Evolutionary conservation across 2,888 invertebrate species (phyloP).

Genomic region (Gibbula magus): DNA sequence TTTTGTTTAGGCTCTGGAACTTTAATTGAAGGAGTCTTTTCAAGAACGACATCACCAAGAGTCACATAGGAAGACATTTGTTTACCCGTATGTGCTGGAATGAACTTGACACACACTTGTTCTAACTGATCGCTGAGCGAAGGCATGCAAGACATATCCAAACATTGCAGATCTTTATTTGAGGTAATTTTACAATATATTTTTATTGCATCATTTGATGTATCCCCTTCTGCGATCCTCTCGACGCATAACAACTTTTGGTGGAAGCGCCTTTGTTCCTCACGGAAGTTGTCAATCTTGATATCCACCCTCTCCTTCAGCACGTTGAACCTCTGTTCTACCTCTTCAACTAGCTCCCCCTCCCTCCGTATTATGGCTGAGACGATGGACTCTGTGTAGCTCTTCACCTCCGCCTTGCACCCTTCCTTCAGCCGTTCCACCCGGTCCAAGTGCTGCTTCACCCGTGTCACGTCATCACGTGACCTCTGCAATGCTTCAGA

Average conservation of each 20-base stretch:
- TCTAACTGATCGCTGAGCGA: background rate
- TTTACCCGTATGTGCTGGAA: background rate
- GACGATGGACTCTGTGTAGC: background rate
- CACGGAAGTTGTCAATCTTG: constrained; percentile 9
- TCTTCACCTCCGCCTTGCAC: background rate
- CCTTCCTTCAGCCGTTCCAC: background rate
- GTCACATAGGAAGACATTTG: background rate
- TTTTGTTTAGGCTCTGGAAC: background rate
- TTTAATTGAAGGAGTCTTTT: background rate
- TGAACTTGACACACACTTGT: background rate
- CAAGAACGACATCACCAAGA: background rate
- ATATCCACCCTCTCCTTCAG: background rate
- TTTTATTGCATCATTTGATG: background rate
- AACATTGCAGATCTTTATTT: background rate
- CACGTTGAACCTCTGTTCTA: background rate
- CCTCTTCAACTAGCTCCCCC: background rate
- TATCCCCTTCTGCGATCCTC: background rate
- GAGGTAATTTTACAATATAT: background rate
- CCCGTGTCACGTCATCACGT: constrained; percentile 12
- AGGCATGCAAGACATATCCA: background rate
- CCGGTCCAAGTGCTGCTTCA: background rate
- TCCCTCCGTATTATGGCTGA: background rate
- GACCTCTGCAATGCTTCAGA: background rate
- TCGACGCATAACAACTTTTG: background rate
- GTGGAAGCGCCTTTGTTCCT: background rate